phyloP scores from a whole-genome alignment of 1,140 invertebrate species.

The Drosophila dunni region DNA sequence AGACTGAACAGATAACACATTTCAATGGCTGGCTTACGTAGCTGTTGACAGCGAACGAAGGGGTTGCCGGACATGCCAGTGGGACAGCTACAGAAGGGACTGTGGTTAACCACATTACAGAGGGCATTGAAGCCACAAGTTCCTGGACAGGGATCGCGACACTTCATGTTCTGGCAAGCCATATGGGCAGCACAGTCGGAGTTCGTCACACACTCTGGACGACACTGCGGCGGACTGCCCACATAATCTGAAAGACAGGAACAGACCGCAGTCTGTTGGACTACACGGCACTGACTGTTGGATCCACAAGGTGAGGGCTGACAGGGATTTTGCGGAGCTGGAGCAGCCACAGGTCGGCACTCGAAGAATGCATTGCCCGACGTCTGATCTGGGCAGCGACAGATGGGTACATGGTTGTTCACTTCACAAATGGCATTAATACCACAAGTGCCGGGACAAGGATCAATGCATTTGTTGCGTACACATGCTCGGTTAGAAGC shows the following conservation, averaged over 20 bases:
- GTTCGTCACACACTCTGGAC: conserved; percentile 91
- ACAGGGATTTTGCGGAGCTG: conserved; percentile 86
- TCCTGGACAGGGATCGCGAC: conserved; percentile 91
- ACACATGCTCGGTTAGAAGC: conserved; percentile 89
- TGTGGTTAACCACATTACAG: conserved; percentile 87
- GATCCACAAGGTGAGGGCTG: conserved; percentile 91
- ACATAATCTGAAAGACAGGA: conserved; percentile 89
- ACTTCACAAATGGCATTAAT: conserved; percentile 91
- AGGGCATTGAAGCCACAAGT: conserved; percentile 89
- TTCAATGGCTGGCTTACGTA: conserved; percentile 77
- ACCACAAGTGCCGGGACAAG: conserved; percentile 92
- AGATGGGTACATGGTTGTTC: conserved; percentile 90
- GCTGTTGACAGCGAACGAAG: conserved; percentile 86
- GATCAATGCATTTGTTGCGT: conserved; percentile 92
- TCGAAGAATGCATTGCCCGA: conserved; percentile 89
- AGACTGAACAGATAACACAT: background rate
- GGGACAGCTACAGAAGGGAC: conserved; percentile 87
- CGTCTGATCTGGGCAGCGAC: conserved; percentile 90
- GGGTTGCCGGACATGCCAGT: conserved; percentile 88
- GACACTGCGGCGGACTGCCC: conserved; percentile 90
- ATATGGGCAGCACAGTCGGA: conserved; percentile 89
- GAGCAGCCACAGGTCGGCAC: conserved; percentile 80
- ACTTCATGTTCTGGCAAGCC: conserved; percentile 92
- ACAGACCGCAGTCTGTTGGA: conserved; percentile 90
- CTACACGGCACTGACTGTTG: conserved; percentile 90